Percentiles rank a stretch among this genome's conserved stretches.
These are phyloP conservation scores for Oxystoma pomonae DNA, from an alignment of 2,888 invertebrate species.

Conservation along the genomic window DNA sequence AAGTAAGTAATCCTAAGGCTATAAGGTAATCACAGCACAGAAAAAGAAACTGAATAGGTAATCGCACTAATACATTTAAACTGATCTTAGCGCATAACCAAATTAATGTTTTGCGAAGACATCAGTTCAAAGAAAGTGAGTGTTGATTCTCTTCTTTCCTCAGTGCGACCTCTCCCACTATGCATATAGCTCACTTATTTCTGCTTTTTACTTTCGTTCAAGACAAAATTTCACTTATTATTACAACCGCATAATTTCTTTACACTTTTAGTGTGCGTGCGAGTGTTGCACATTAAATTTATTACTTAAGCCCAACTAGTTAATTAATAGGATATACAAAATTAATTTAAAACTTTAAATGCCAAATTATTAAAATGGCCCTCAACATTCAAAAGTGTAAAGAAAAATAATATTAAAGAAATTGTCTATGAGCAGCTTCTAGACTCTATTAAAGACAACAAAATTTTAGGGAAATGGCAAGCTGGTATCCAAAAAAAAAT, in stretches of 20 bases:
- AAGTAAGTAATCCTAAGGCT: background rate
- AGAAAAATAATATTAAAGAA: no score
- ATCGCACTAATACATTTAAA: constrained; percentile 34
- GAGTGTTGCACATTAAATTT: background rate
- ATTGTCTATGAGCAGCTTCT: no score
- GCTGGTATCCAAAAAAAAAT: no score
- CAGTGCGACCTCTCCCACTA: constrained; percentile 18
- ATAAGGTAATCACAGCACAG: background rate
- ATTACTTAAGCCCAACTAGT: background rate
- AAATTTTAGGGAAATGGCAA: no score
- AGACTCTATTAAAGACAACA: no score
- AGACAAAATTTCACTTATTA: constrained; percentile 38
- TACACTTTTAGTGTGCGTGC: background rate
- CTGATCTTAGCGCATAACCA: constrained; percentile 42
- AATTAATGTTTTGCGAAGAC: constrained; percentile 43
- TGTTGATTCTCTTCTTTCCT: constrained; percentile 43
- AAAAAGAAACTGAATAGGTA: background rate
- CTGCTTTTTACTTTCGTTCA: constrained; percentile 46
- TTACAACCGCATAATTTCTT: constrained; percentile 15
- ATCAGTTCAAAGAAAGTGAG: constrained; percentile 44
- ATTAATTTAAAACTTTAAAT: no score
- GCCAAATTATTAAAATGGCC: no score
- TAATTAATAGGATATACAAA: no score
- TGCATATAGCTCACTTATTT: constrained; percentile 41
- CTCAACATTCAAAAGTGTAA: no score